Evolutionary conservation across 2,888 invertebrate genomes (phyloP).

Genomic region (Helicoverpa assulta): DNA sequence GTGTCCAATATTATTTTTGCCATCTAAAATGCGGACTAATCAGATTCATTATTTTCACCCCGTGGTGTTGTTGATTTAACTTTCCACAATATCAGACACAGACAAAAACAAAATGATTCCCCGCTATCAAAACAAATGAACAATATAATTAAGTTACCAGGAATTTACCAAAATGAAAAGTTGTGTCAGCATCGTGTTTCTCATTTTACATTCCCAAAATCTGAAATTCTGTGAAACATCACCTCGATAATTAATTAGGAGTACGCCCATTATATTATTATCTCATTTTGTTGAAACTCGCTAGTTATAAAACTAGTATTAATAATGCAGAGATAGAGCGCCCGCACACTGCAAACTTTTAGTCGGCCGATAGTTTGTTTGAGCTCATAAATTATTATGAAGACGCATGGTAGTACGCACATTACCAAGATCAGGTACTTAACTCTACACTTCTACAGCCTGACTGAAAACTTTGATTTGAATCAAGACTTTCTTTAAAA

Average conservation of each 20-base stretch:
- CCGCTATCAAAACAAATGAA: not conserved
- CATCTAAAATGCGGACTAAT: no score
- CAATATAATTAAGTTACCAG: not conserved
- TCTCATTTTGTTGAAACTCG: not conserved
- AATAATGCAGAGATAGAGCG: not conserved
- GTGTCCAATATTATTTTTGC: no score
- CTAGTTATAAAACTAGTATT: not conserved
- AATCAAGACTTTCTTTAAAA: no score
- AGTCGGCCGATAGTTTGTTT: no score
- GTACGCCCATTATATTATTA: not conserved
- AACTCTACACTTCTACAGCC: no score
- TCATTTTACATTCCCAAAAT: slow-evolving; percentile 2
- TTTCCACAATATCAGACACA: not conserved
- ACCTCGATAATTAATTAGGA: not conserved
- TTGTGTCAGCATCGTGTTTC: not conserved
- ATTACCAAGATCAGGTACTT: no score
- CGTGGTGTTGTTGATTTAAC: no score
- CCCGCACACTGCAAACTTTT: no score
- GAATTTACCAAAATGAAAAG: not conserved
- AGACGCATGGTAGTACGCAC: no score
- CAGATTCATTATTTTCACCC: no score
- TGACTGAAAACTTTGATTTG: no score
- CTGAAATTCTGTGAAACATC: not conserved
- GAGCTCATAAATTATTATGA: no score
- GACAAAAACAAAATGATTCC: not conserved